Conservation (phyloP, 2,113 vertebrate genomes). For the Climacteris rufus region DNA sequence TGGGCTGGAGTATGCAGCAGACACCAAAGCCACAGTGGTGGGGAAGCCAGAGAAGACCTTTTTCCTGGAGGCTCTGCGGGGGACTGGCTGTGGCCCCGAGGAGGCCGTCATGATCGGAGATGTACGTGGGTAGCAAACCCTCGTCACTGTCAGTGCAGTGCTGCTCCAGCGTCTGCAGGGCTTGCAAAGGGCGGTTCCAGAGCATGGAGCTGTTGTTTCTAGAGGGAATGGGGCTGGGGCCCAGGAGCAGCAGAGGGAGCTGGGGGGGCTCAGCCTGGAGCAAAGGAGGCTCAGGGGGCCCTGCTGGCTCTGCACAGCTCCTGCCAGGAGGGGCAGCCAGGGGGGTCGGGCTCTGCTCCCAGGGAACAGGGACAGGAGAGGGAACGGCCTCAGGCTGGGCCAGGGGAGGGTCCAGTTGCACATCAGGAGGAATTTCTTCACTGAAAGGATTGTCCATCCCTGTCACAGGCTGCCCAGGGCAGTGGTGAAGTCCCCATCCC, state of each 20-base stretch:
- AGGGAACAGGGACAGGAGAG: neutral
- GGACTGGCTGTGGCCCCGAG: slow-evolving; percentile 67
- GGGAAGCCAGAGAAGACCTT: slow-evolving; percentile 91
- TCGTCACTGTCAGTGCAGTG: neutral
- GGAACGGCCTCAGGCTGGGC: accelerated
- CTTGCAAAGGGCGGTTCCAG: neutral
- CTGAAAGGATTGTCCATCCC: neutral
- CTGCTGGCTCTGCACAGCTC: neutral
- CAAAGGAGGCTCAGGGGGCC: neutral
- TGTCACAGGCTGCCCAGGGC: neutral
- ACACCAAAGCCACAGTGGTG: slow-evolving; percentile 83
- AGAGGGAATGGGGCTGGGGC: neutral
- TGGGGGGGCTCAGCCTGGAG: neutral
- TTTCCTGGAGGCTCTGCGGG: slow-evolving; percentile 86
- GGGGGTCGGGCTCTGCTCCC: neutral
- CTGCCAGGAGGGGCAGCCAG: neutral
- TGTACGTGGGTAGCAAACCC: slow-evolving; percentile 68
- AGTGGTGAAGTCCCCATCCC: neutral
- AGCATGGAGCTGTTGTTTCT: neutral
- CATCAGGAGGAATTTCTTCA: neutral
- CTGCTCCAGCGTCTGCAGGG: neutral
- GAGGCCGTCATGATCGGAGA: slow-evolving; percentile 96
- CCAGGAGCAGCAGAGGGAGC: no score
- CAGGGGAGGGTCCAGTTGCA: neutral
- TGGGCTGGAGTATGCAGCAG: slow-evolving; percentile 87